Evolutionary conservation across 1,140 invertebrate genomes (phyloP).

Genomic region (Lepidotrigona ventralis): DNA sequence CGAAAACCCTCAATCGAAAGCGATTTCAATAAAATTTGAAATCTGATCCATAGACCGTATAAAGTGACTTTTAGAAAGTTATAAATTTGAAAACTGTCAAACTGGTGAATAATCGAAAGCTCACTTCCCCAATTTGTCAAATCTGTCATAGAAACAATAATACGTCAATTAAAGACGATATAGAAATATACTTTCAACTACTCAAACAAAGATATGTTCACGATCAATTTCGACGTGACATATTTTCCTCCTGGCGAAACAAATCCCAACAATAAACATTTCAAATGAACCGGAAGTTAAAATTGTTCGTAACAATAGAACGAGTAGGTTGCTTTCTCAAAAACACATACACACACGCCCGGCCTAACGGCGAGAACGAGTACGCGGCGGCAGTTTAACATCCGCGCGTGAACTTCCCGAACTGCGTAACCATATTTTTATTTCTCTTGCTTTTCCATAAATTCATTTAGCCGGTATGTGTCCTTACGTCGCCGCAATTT

Average conservation of each 20-base stretch:
- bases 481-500: conserved; percentile 34
- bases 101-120: no score
- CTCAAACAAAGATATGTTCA: not conserved
- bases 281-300: not conserved
- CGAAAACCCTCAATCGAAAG: no score
- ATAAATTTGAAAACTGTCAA: not conserved
- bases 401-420: not conserved
- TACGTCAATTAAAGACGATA: not conserved
- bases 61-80: not conserved
- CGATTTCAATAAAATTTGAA: not conserved
- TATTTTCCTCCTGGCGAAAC: not conserved
- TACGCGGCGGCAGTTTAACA: not conserved
- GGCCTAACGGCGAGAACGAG: conserved; percentile 6
- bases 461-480: conserved; percentile 27
- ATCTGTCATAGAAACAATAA: not conserved
- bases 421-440: not conserved
- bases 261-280: not conserved
- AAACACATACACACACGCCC: not conserved
- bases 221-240: not conserved
- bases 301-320: not conserved
- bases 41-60: not conserved
- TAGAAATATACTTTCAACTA: not conserved
- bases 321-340: not conserved
- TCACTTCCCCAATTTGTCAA: not conserved
- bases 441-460: not conserved